phyloP scores from a whole-genome alignment of 1,140 invertebrate species.

The Brachionus angularis region DNA sequence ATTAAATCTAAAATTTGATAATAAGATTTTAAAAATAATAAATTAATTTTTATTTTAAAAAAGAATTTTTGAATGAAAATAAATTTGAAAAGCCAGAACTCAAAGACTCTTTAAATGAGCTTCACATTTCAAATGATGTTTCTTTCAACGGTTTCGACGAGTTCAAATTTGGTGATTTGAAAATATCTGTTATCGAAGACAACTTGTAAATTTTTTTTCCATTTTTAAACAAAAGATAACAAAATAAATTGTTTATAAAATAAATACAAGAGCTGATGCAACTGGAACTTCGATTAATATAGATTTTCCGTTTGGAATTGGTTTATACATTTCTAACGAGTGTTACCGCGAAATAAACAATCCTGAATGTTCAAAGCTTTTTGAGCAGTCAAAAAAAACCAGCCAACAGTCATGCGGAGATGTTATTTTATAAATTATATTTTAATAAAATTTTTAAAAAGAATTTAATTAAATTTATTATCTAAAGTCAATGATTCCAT shows the following conservation, averaged over 20 bases:
- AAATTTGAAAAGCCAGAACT: slow-evolving; percentile 28
- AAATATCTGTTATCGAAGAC: slow-evolving; percentile 15
- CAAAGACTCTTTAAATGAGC: slow-evolving; percentile 12
- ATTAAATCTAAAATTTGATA: no score
- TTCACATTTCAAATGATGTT: slow-evolving; percentile 36
- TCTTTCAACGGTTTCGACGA: slow-evolving; percentile 40
- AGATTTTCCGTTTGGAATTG: slow-evolving; percentile 32
- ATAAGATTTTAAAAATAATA: no score
- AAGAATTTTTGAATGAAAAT: neutral
- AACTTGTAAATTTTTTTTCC: neutral
- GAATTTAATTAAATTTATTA: neutral
- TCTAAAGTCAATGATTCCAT: slow-evolving; percentile 40
- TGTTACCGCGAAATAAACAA: slow-evolving; percentile 28
- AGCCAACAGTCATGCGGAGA: slow-evolving; percentile 27
- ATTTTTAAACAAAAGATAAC: neutral
- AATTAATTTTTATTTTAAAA: no score
- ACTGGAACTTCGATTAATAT: slow-evolving; percentile 31
- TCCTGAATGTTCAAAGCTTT: slow-evolving; percentile 21
- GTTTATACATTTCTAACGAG: slow-evolving; percentile 33
- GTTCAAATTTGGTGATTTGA: slow-evolving; percentile 38
- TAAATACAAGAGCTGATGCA: slow-evolving; percentile 8
- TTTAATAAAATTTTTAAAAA: neutral
- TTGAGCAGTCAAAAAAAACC: neutral
- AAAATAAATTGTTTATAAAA: neutral
- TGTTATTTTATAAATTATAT: neutral